Evolutionary conservation across 2,113 vertebrate genomes (phyloP).

Genomic region (Vireo altiloquus): DNA sequence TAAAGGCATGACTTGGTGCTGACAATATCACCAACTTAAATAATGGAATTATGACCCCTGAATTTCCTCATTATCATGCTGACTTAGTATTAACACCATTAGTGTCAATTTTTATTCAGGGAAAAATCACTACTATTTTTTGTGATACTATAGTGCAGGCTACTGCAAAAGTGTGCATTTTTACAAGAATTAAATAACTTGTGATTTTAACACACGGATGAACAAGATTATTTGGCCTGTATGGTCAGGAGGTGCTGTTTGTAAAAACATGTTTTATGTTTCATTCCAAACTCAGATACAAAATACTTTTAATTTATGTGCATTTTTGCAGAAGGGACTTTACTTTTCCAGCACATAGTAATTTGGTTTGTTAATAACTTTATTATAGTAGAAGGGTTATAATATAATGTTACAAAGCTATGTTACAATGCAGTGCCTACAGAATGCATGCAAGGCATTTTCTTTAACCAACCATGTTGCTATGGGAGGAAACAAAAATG

Average conservation of each 20-base stretch:
- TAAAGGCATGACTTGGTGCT: neutral
- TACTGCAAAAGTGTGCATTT: neutral
- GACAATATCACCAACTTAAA: neutral
- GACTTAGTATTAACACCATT: neutral
- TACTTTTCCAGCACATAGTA: neutral
- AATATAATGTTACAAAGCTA: neutral
- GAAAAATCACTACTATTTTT: neutral
- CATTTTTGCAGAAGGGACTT: neutral
- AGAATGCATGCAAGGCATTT: neutral
- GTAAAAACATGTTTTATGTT: neutral
- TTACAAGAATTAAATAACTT: neutral
- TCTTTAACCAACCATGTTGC: neutral
- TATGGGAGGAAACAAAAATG: neutral
- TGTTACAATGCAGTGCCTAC: neutral
- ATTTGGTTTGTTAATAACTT: neutral
- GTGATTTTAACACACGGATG: neutral
- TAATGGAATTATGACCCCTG: rapidly evolving
- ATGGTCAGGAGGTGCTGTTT: neutral
- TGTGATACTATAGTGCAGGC: neutral
- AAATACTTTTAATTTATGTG: neutral
- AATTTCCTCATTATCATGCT: neutral
- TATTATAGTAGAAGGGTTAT: neutral
- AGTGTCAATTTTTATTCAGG: neutral
- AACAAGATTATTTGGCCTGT: neutral
- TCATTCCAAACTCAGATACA: neutral